Evolutionary conservation across 2,888 invertebrate species (phyloP).

Genomic region (Odontomyia ornata): DNA sequence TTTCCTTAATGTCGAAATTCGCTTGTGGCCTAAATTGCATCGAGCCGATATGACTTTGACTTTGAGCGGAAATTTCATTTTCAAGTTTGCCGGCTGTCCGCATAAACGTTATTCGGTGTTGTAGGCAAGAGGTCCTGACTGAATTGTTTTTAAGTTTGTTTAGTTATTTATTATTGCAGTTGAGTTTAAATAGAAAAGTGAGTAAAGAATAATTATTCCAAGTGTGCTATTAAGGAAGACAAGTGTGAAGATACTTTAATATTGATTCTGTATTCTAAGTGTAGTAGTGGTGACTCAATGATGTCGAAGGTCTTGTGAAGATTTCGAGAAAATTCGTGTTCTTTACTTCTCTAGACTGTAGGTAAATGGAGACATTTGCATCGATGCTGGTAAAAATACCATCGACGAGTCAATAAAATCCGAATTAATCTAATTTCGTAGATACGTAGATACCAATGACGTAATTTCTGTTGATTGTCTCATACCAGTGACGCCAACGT

Average conservation of each 20-base stretch:
- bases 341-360: too few species aligned
- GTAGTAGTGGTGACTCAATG: constrained; percentile 24
- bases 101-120: background rate
- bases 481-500: too few species aligned
- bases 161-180: background rate
- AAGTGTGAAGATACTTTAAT: background rate
- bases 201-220: too few species aligned
- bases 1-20: constrained; percentile 45
- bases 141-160: background rate
- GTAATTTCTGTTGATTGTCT: too few species aligned
- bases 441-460: too few species aligned
- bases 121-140: background rate
- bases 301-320: background rate
- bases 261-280: constrained; percentile 15
- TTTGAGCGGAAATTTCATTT: constrained; percentile 30
- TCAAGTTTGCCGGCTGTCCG: constrained; percentile 22
- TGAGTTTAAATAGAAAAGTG: too few species aligned
- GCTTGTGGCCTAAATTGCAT: constrained; percentile 36
- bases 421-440: too few species aligned
- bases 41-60: constrained; percentile 26
- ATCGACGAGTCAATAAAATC: too few species aligned
- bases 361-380: too few species aligned
- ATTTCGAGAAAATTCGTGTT: constrained; percentile 20
- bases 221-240: background rate
- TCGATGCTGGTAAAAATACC: too few species aligned